Conservation (phyloP, 2,797 vertebrate genomes). For the Hapalemur alaotrensis region DNA sequence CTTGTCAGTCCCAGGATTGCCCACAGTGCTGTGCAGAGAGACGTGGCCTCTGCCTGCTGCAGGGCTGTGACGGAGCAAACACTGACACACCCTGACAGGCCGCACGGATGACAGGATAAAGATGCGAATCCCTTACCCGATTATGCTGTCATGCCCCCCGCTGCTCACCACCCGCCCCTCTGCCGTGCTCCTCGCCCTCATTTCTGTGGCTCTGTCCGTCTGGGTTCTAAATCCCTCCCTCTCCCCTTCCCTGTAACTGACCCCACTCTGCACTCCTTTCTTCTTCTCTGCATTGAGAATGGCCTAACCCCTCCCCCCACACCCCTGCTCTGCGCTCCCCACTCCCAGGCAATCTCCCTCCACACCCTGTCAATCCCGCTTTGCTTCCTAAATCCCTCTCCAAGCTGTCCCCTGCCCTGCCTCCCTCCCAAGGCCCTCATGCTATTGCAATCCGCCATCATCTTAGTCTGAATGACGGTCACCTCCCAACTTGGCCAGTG, state of each 20-base stretch:
- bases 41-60: not conserved
- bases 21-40: not conserved
- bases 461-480: not conserved
- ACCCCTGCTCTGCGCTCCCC: not conserved
- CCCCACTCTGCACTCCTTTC: not conserved
- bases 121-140: not conserved
- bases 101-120: not conserved
- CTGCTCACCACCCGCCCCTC: not conserved
- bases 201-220: not conserved
- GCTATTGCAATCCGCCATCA: not conserved
- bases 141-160: accelerated
- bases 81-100: not conserved
- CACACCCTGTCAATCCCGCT: not conserved
- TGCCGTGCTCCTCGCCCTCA: accelerated
- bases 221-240: not conserved
- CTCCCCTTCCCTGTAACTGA: not conserved
- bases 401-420: not conserved
- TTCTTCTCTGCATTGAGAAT: not conserved
- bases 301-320: not conserved
- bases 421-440: not conserved
- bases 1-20: not conserved
- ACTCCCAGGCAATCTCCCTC: not conserved
- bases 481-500: not conserved
- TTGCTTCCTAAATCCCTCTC: not conserved
- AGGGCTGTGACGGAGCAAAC: not conserved